These are phyloP conservation scores for Serranus cabrilla DNA, from an alignment of 2,797 vertebrate genomes.

Conservation along the genomic window DNA sequence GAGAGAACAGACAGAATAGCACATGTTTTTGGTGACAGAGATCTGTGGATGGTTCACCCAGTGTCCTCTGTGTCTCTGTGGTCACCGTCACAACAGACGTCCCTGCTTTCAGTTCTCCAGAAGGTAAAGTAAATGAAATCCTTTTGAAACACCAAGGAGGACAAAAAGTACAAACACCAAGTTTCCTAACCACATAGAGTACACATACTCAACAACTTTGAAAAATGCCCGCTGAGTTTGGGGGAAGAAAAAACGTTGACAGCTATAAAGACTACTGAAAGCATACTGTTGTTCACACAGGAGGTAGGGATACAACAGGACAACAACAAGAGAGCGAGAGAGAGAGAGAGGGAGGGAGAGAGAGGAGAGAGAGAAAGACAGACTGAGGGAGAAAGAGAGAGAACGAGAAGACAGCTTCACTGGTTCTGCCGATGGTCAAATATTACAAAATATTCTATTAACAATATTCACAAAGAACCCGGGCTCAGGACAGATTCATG, in stretches of 20 bases:
- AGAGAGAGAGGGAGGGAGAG: constrained; percentile 33
- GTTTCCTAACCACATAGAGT: constrained; percentile 83
- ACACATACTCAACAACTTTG: constrained; percentile 82
- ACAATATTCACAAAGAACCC: constrained; percentile 87
- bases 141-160: constrained; percentile 77
- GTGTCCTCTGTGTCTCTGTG: constrained; percentile 49
- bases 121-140: constrained; percentile 65
- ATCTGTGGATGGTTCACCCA: constrained; percentile 57
- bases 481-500: constrained; percentile 80
- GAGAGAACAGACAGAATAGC: constrained; percentile 45
- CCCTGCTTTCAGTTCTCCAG: constrained; percentile 73
- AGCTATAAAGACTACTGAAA: constrained; percentile 85
- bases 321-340: constrained; percentile 71
- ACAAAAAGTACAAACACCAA: constrained; percentile 86
- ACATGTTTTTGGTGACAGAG: constrained; percentile 49
- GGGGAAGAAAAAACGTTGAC: constrained; percentile 78
- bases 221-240: constrained; percentile 82
- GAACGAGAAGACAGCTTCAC: constrained; percentile 84
- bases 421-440: constrained; percentile 88
- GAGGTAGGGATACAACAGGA: constrained; percentile 79
- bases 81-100: constrained; percentile 67
- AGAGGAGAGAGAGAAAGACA: constrained; percentile 39
- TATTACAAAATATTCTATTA: constrained; percentile 91
- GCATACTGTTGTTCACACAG: constrained; percentile 84
- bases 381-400: constrained; percentile 59